Base-by-base conservation (phyloP, 1,140 invertebrate genomes). In the Drosophila burlai region DNA sequence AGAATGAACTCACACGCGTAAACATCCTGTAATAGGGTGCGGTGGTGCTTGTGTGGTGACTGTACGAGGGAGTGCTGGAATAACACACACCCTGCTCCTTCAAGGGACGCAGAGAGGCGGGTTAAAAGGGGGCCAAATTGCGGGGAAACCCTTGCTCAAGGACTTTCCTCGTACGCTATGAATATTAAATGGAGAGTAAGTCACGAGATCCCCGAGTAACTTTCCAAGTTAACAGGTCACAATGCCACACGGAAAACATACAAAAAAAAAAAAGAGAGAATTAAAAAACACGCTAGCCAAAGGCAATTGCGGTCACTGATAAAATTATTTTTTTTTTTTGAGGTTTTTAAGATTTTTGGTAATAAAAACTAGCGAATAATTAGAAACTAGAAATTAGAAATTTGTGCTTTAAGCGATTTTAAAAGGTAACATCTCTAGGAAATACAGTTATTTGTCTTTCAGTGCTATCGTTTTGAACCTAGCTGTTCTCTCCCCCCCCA, bases 191-290 rank as follows among this genome's bases (percentile, higher is more conserved):
- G 49, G 42, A 68, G 49, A 31, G 34, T 18, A 55, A 71, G 67
- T 71, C 67, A 71, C 67, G 67, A 68, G 67, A 68, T 71, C 49
- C 64, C 63, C 18, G 50, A 31, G 49, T 68, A 71, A 69, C 49
- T 71, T 71, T 71, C 67, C 67, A 71, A 67, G 49, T 68, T 71
- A 71, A 57, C 64, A 55, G 67, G 67, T 71, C 67, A 71, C 67
- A 55, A 68, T 68, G 38, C 67, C 62, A 69, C 63, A 45, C 31
- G 7, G 45, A 24, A 64, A 31, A 29, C 43, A 21, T 5, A 21
- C 4, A 21, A 15, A 21, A 47, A 24, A 4, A n/a, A 38, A 65
- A 1, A 24, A 3, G 24, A 21, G 21, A 24, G 8, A 29, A 50
- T n/a, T 50, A 29, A 29, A 18, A 38, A 50, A 66, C 66, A 69